Conservation (phyloP, 35 echinoderm and acorn worm species). For the Amphiura filiformis region DNA sequence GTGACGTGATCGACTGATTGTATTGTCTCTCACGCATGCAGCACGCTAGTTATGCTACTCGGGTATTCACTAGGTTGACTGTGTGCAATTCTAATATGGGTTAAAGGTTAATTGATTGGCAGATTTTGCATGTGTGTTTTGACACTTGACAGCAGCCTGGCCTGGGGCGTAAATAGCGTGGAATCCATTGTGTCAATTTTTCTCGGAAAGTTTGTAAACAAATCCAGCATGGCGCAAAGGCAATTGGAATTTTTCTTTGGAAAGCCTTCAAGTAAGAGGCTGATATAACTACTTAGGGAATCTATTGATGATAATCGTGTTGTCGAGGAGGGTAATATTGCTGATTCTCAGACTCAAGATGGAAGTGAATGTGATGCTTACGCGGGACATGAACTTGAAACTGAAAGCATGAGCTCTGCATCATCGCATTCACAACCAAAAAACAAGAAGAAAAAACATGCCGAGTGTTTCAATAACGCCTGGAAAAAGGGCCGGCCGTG, state of each 20-base stretch:
- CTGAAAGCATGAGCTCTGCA: conserved; percentile 11
- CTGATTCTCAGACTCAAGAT: conserved; percentile 43
- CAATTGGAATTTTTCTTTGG: too few relatives aligned
- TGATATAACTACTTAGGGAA: not conserved
- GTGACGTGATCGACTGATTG: too few relatives aligned
- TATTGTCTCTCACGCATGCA: too few relatives aligned
- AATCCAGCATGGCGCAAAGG: too few relatives aligned
- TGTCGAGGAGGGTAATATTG: conserved; percentile 21
- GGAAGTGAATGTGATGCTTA: too few relatives aligned
- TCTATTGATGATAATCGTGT: conserved; percentile 30
- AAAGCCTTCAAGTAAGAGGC: too few relatives aligned
- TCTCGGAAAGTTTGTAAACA: too few relatives aligned
- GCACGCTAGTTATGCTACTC: not conserved
- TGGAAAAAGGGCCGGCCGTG: conserved; percentile 46
- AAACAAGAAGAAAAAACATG: conserved; percentile 40
- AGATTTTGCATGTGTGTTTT: too few relatives aligned
- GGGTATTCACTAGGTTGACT: not conserved
- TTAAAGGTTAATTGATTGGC: too few relatives aligned
- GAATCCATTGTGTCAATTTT: not conserved
- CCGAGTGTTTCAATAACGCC: conserved; percentile 38
- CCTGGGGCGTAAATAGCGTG: not conserved
- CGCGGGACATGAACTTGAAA: too few relatives aligned
- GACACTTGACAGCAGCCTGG: too few relatives aligned
- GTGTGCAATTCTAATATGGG: too few relatives aligned
- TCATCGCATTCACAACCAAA: conserved; percentile 38